Evolutionary conservation across 2,888 invertebrate genomes (phyloP), one percentile per base, ranked within the genome.

Genomic region (Perdita meconis): DNA sequence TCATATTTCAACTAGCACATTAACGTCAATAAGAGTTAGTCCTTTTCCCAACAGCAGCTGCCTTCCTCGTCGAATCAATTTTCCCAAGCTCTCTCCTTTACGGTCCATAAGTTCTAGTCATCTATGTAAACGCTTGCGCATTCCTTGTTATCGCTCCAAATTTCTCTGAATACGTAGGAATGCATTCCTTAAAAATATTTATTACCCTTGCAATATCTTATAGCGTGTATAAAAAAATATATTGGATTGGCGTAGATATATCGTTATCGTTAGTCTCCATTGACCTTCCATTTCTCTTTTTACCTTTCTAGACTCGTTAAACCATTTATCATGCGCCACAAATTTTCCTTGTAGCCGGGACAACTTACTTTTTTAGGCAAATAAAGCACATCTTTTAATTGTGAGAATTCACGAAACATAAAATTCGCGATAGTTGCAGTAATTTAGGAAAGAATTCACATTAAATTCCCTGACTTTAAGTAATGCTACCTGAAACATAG

Each of bases 251-350:
- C 53, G 30, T 53, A 30, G 53, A 30, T 53, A 30, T 34, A 53
- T 16, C 53, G 10, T 53, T 16, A 53, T 30, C 53, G 24, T 53
- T 16, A 53, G 30, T 53, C 53, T 34, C 16, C 30, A 53, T 53
- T 34, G 30, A 16, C 53, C 53, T 53, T 16, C 16, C 16, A 8
- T 16, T 34, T 12, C 53, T 16, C 53, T 53, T 13, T 16, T n/a
- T 30, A 16, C 30, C 53, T 53, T 53, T 30, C 30, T 16, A 2
- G 30, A 16, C 34, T 53, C n/a, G 30, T 30, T 30, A 16, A 16
- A 4, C 30, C 30, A 34, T 34, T 34, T 16, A 10, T 47, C 22
- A 44, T 19, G 2, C 16, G 2, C 8, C 2, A 47, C 47, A 30
- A 30, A 30, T 10, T 1, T 47, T 22, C 1, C 12, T 19, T 10